Conservation (phyloP, 2,888 invertebrate species). For the Cerceris ruficornis region DNA sequence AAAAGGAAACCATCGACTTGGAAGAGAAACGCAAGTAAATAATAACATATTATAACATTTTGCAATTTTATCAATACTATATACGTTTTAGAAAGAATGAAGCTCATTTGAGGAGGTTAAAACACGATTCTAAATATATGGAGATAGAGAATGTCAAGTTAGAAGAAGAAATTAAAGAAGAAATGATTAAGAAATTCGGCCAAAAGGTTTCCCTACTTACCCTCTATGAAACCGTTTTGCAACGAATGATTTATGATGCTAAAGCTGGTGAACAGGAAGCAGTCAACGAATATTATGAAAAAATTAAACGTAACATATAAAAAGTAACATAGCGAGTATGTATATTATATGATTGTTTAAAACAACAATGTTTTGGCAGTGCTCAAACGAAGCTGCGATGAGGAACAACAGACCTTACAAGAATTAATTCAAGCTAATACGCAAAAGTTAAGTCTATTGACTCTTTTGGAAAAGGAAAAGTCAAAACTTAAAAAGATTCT, state of each 20-base stretch:
- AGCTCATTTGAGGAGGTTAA: slow-evolving; percentile 87
- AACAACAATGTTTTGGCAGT: slow-evolving; percentile 34
- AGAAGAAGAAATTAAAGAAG: slow-evolving; percentile 83
- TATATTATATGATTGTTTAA: no score
- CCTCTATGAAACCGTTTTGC: slow-evolving; percentile 84
- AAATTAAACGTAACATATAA: no score
- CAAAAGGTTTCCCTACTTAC: slow-evolving; percentile 83
- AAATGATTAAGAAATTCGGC: slow-evolving; percentile 85
- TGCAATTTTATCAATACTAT: neutral
- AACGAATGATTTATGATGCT: slow-evolving; percentile 83
- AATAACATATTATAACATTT: neutral
- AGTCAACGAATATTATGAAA: slow-evolving; percentile 77
- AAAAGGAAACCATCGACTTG: slow-evolving; percentile 86
- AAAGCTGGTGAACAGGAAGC: slow-evolving; percentile 83
- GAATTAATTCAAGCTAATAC: slow-evolving; percentile 83
- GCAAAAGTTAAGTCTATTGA: slow-evolving; percentile 83
- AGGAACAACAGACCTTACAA: slow-evolving; percentile 80
- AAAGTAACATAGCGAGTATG: no score
- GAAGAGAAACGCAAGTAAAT: slow-evolving; percentile 85
- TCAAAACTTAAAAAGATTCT: slow-evolving; percentile 81
- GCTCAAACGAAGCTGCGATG: slow-evolving; percentile 77
- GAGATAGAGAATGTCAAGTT: slow-evolving; percentile 84
- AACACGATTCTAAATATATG: slow-evolving; percentile 88
- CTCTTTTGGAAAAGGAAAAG: slow-evolving; percentile 84
- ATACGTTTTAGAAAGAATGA: slow-evolving; percentile 84